Percentiles rank a stretch among this genome's conserved stretches.
Conservation (phyloP, 2,113 vertebrate species). For the Euleptes europaea region DNA sequence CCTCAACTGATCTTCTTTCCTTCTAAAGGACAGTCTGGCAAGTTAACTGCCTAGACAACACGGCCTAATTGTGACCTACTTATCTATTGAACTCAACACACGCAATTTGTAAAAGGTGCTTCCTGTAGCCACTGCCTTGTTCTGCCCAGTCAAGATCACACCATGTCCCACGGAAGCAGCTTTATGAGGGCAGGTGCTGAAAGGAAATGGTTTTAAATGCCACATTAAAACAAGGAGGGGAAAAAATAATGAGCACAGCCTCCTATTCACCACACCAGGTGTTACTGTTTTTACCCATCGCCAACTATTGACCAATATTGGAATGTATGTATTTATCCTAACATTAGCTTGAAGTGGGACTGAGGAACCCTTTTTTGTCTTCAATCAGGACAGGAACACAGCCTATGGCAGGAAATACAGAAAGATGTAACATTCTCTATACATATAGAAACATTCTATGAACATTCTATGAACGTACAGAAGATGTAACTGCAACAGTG, state of each 20-base stretch:
- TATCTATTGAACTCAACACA: neutral
- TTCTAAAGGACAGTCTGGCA: rapidly evolving
- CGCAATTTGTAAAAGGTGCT: neutral
- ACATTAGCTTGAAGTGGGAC: neutral
- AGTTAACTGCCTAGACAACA: neutral
- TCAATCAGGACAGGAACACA: neutral
- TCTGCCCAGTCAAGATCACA: neutral
- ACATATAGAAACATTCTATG: no score
- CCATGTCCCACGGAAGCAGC: rapidly evolving
- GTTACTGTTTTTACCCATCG: neutral
- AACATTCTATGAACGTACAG: neutral
- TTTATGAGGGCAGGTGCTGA: neutral
- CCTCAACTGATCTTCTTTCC: rapidly evolving
- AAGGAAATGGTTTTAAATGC: neutral
- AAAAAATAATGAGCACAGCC: neutral
- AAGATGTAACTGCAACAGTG: neutral
- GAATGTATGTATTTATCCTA: neutral
- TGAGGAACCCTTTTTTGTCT: neutral
- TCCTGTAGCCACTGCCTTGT: neutral
- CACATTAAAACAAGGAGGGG: neutral
- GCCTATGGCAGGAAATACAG: neutral
- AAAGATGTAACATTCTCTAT: no score
- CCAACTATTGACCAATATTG: neutral
- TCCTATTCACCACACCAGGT: neutral
- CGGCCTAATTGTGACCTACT: neutral